phyloP scores from a whole-genome alignment of 1,140 invertebrate genomes.

The Magallana ariakensis region DNA sequence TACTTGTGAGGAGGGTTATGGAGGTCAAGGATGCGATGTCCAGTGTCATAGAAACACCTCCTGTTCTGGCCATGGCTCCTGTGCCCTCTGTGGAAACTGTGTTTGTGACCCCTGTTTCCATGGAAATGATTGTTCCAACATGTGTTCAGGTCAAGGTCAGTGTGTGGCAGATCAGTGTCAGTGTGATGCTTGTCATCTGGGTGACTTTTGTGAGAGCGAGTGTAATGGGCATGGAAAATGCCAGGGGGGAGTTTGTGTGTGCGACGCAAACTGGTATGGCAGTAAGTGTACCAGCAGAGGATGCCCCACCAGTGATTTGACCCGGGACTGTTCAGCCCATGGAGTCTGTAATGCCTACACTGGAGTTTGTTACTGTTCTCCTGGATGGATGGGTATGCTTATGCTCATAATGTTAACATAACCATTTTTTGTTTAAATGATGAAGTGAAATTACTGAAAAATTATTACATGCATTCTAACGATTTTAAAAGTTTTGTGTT shows the following conservation, averaged over 20 bases:
- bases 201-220: conserved; percentile 68
- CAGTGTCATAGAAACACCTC: conserved; percentile 63
- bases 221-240: conserved; percentile 70
- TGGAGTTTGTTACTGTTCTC: conserved; percentile 68
- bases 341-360: conserved; percentile 68
- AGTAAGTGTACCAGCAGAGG: conserved; percentile 65
- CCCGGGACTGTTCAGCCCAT: conserved; percentile 68
- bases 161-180: conserved; percentile 66
- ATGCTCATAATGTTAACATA: no score
- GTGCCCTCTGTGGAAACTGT: conserved; percentile 66
- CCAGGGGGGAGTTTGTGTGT: conserved; percentile 58
- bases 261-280: conserved; percentile 66
- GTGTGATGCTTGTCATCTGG: conserved; percentile 69
- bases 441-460: no score
- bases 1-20: conserved; percentile 64
- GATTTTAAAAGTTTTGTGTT: no score
- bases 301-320: conserved; percentile 58
- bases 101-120: conserved; percentile 71
- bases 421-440: no score
- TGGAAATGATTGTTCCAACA: conserved; percentile 65
- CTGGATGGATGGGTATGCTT: conserved; percentile 71
- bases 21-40: conserved; percentile 67
- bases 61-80: conserved; percentile 68
- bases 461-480: no score
- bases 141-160: conserved; percentile 66